Percentiles rank a stretch among this genome's conserved stretches.
phyloP scores from a whole-genome alignment of 2,797 vertebrate genomes.

The Peromyscus attwateri region DNA sequence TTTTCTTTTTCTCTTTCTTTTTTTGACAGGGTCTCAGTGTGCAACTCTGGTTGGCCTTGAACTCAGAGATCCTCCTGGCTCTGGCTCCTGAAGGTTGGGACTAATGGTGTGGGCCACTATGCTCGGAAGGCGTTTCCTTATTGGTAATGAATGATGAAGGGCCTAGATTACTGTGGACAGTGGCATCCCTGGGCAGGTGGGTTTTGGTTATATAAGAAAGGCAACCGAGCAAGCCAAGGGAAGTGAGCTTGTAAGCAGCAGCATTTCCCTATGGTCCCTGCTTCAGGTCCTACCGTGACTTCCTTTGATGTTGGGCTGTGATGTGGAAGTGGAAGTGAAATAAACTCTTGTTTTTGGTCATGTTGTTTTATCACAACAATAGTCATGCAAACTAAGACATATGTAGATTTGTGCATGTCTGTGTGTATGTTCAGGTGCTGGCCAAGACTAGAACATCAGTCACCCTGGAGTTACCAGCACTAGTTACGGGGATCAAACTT shows the following conservation, averaged over 20 bases:
- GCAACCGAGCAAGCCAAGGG: neutral
- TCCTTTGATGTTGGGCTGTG: neutral
- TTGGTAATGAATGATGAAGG: neutral
- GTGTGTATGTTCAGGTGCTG: neutral
- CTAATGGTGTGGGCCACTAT: neutral
- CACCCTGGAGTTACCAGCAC: neutral
- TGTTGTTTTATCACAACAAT: neutral
- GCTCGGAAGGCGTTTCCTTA: neutral
- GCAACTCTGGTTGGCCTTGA: neutral
- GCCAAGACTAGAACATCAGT: too few species aligned
- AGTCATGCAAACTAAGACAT: neutral
- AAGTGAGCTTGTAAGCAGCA: neutral
- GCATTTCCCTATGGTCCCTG: neutral
- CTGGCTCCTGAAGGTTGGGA: neutral
- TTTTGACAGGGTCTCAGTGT: too few species aligned
- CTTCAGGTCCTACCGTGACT: neutral
- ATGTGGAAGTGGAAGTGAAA: neutral
- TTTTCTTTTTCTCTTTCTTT: neutral
- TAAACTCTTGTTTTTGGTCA: neutral
- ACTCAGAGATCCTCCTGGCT: neutral
- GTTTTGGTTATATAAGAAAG: neutral
- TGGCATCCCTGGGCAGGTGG: neutral
- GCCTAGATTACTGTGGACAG: neutral
- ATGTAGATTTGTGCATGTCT: neutral
- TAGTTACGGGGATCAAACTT: neutral